A percentile compares a stretch with the other conserved stretches of the same genome.
Evolutionary conservation across 2,113 vertebrate species (phyloP).

Genomic region (Apteryx owenii): DNA sequence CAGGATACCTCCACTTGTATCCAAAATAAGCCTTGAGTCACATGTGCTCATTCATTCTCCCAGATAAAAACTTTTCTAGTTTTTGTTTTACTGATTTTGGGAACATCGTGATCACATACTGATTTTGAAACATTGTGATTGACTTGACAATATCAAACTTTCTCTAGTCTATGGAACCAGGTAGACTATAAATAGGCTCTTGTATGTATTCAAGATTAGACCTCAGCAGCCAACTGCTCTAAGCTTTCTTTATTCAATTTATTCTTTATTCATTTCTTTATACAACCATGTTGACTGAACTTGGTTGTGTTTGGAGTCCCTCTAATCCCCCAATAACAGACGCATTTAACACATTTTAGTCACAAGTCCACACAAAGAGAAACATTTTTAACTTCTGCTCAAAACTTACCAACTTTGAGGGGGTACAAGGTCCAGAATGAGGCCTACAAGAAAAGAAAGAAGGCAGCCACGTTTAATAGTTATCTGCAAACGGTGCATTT

Average conservation of each 20-base stretch:
- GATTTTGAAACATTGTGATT: neutral
- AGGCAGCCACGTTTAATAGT: neutral
- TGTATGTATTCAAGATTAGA: neutral
- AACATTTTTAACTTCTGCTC: neutral
- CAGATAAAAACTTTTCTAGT: neutral
- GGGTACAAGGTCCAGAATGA: neutral
- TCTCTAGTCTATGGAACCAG: neutral
- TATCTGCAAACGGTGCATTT: neutral
- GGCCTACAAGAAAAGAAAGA: neutral
- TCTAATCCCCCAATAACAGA: rapidly evolving
- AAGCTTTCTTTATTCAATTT: neutral
- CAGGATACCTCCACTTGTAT: neutral
- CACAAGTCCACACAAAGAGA: neutral
- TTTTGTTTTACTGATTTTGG: neutral
- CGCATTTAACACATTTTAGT: neutral
- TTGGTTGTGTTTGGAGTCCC: neutral
- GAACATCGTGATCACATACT: neutral
- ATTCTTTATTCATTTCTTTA: neutral
- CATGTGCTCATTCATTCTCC: neutral
- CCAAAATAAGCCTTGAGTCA: neutral
- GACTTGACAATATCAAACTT: neutral
- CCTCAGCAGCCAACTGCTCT: no score
- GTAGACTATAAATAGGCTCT: neutral
- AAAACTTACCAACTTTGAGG: slow-evolving; percentile 57
- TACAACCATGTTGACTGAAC: neutral